Evolutionary conservation across 2,797 vertebrate species (phyloP), one percentile per base, ranked within the genome.

Genomic region (Sciaenops ocellatus): DNA sequence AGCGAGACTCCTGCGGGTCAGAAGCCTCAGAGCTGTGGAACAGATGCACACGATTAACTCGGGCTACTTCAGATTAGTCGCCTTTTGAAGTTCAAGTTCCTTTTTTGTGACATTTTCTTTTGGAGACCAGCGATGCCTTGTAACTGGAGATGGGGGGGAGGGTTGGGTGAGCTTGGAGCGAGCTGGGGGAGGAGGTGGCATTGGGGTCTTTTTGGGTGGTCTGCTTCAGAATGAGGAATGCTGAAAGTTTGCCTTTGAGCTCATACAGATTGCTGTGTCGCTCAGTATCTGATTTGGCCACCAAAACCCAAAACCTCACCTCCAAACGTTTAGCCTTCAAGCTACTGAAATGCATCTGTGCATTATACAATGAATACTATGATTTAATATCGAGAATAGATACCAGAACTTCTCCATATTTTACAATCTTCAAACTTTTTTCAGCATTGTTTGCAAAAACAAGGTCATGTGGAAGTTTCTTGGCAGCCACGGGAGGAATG

Each of bases 41-140:
- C 93, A 95, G 93, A 95, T 95, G 94, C 92, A 91, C 88, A 87
- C 80, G 79, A 94, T 93, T 94, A 94, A 89, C 91, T 90, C 83
- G 0, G 85, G 84, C 91, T 88, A 92, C 90, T 88, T 90, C 87
- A 92, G 88, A 95, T 94, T 92, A 92, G 89, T 73, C 75, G 10
- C 80, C 79, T 87, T 93, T 94, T 94, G 93, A 95, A 95, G 94
- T 93, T 91, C 90, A 92, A 91, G 92, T 91, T 93, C 87, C 85
- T 84, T 92, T 90, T 88, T 90, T 86, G 91, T 89, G 91, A 93
- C 92, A 92, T 92, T 94, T 92, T 92, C 91, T 78, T 91, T 91
- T 85, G 73, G 86, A 89, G 88, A 78, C 73, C 72, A 73, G 85
- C 41, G 62, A 82, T 86, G 87, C 84, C 68, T 79, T 90, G 93